Evolutionary conservation across 2,888 invertebrate genomes (phyloP), one percentile per base, ranked within the genome.

Genomic region (Acanthococcus lagerstroemiae): DNA sequence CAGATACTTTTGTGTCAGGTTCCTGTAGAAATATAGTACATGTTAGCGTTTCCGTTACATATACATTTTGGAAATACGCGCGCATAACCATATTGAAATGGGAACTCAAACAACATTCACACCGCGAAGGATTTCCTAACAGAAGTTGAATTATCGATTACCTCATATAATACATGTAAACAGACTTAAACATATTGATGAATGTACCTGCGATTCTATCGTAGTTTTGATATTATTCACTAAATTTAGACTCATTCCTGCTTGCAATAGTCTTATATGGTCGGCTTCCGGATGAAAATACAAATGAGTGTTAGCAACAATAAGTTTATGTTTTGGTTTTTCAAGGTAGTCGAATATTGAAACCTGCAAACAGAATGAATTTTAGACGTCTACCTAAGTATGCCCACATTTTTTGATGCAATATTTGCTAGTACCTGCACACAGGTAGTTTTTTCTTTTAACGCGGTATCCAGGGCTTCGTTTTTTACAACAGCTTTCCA

Each of bases 271-370:
- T 68, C 96, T 80, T 71, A 96, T 86, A 73, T 94, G 90, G 76
- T 91, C 90, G 5, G 95, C 89, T 75, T 88, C 85, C 0, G 94
- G 93, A 75, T 91, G 90, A 73, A 93, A 96, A 78, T 92, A 96
- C 55, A 96, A 80, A 79, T 97, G 96, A 1, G 92, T 94, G 74
- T 94, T 95, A 17, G 86, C 93, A 69, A 86, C 63, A 80, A 67
- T 78, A 76, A 66, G 17, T 24, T 52, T 50, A 57, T 66, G 66
- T 2, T 57, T 30, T 2, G 78, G 77, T 67, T 80, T 80, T 15
- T 82, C 83, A 69, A 78, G 74, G 1, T 83, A 82, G 71, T 82
- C 78, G 27, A 90, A 76, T 65, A 82, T 74, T 27, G 80, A 78
- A 17, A 80, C 70, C 77, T 81, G 72, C n/a, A 73, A 69, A 61